Percentiles rank a stretch among this genome's conserved stretches.
These are phyloP conservation scores for Caenorhabditis uteleia DNA, from an alignment of 2,888 invertebrate genomes.

Conservation along the genomic window DNA sequence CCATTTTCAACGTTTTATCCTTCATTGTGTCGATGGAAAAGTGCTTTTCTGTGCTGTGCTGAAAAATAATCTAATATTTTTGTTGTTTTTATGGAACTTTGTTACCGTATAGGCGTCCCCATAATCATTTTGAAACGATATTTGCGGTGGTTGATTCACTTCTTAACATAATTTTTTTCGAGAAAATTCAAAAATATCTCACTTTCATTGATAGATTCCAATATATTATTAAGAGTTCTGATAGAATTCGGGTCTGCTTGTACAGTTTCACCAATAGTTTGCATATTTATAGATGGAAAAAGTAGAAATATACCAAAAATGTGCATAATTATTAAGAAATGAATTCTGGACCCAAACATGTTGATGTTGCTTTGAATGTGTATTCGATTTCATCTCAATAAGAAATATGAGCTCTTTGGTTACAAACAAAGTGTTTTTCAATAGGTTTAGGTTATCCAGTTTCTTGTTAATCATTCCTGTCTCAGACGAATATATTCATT, in stretches of 20 bases:
- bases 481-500: too few relatives aligned
- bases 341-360: too few relatives aligned
- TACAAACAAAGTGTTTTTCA: not conserved
- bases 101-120: constrained; percentile 35
- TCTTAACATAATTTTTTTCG: constrained; percentile 17
- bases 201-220: constrained; percentile 38
- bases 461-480: too few relatives aligned
- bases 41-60: constrained; percentile 38
- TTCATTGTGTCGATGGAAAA: constrained; percentile 14
- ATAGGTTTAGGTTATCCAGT: too few relatives aligned
- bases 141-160: constrained; percentile 22
- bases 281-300: too few relatives aligned
- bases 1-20: constrained; percentile 40
- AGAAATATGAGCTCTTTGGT: not conserved
- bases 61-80: constrained; percentile 10
- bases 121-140: constrained; percentile 25
- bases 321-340: not conserved
- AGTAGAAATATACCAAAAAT: not conserved
- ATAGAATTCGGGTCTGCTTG: too few relatives aligned
- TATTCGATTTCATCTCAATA: not conserved
- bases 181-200: not conserved
- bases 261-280: too few relatives aligned
- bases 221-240: constrained; percentile 31
- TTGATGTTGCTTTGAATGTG: not conserved
- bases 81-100: not conserved